Percentiles rank a stretch among this genome's conserved stretches.
These are phyloP conservation scores for Lymantria dispar DNA, from an alignment of 2,888 invertebrate genomes.

Conservation along the genomic window DNA sequence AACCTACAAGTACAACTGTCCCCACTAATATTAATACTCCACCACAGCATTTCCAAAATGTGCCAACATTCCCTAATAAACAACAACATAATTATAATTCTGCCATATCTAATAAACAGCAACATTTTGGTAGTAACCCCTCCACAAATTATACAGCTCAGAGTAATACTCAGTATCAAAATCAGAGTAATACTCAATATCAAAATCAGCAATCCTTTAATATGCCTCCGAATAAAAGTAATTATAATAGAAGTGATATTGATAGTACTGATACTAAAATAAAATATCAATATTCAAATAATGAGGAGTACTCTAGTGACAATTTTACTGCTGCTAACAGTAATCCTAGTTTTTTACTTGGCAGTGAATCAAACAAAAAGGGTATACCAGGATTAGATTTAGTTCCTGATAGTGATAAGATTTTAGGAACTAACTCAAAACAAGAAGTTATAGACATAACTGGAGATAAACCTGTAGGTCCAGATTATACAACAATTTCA, in stretches of 20 bases:
- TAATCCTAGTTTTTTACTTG: conserved; percentile 54
- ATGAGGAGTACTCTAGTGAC: conserved; percentile 24
- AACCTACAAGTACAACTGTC: conserved; percentile 29
- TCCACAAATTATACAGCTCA: conserved; percentile 30
- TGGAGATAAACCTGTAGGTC: conserved; percentile 41
- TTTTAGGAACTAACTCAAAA: conserved; percentile 4
- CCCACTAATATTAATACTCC: conserved; percentile 40
- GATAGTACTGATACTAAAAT: conserved; percentile 42
- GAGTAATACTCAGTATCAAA: conserved; percentile 25
- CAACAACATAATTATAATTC: conserved; percentile 29
- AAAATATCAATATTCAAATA: conserved; percentile 48
- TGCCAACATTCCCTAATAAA: conserved; percentile 20
- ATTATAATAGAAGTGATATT: conserved; percentile 42
- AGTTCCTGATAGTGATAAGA: conserved; percentile 71
- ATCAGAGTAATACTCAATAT: conserved; percentile 18
- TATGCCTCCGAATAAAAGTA: conserved; percentile 25
- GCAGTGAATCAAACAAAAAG: conserved; percentile 65
- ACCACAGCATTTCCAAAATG: conserved; percentile 15
- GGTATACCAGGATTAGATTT: conserved; percentile 90
- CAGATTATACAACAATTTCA: conserved; percentile 83
- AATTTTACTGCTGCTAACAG: conserved; percentile 23
- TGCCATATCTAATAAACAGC: conserved; percentile 26
- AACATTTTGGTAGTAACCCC: conserved; percentile 29
- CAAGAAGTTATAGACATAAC: conserved; percentile 64
- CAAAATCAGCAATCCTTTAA: background rate